A percentile compares a stretch with the other conserved stretches of the same genome.
These are phyloP conservation scores for Halcyon smyrnensis DNA, from an alignment of 2,797 vertebrate species.

Conservation along the genomic window DNA sequence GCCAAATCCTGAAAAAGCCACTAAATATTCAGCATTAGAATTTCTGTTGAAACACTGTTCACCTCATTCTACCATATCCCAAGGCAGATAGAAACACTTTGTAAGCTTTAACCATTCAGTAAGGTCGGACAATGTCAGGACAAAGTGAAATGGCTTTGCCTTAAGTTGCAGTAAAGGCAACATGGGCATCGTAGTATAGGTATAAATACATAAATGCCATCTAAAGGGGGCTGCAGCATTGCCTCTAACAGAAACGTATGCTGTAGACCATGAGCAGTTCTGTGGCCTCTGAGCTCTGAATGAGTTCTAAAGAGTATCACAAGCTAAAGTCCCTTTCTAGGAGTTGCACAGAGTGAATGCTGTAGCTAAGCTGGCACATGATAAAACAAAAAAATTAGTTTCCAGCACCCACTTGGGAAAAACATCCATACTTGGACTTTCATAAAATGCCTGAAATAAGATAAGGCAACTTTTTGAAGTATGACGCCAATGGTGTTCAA, in stretches of 20 bases:
- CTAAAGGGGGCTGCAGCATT: background rate
- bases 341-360: background rate
- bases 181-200: background rate
- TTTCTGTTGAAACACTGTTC: background rate
- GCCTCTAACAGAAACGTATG: background rate
- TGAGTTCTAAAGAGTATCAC: background rate
- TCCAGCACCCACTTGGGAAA: slow-evolving; percentile 10
- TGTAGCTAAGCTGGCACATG: background rate
- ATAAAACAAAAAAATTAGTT: slow-evolving; percentile 13
- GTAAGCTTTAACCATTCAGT: background rate
- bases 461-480: slow-evolving; percentile 51
- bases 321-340: background rate
- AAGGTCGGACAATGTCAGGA: background rate
- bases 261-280: background rate
- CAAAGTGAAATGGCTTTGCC: background rate
- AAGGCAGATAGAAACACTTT: background rate
- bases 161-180: background rate
- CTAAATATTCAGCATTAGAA: background rate
- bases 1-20: background rate
- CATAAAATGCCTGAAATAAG: slow-evolving; percentile 31
- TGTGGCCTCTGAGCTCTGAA: background rate
- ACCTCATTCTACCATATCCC: background rate
- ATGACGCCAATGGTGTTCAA: background rate
- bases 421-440: background rate
- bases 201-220: background rate